phyloP scores from a whole-genome alignment of 1,140 invertebrate genomes.

The Heliconius eleuchia region DNA sequence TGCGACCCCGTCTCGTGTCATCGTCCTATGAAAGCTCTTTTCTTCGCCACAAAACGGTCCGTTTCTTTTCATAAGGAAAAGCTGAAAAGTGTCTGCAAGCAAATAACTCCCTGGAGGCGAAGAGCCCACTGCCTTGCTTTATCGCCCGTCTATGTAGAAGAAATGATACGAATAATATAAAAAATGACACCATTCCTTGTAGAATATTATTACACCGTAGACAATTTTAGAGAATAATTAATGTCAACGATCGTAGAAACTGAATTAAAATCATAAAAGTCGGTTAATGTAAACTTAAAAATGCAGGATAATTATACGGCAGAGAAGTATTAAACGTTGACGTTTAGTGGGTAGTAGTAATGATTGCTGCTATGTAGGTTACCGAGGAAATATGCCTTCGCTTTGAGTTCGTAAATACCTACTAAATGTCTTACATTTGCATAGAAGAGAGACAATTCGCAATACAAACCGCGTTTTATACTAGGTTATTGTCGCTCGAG shows the following conservation, averaged over 20 bases:
- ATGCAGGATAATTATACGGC: conserved; percentile 15
- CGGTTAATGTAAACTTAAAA: conserved; percentile 16
- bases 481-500: conserved; percentile 44
- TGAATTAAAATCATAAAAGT: neutral
- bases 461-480: conserved; percentile 40
- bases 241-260: conserved; percentile 7
- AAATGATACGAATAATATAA: conserved; percentile 71
- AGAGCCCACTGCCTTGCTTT: conserved; percentile 77
- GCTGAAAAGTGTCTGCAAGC: conserved; percentile 79
- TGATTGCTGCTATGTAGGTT: conserved; percentile 56
- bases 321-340: conserved; percentile 23
- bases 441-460: conserved; percentile 53
- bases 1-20: conserved; percentile 79
- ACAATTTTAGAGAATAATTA: conserved; percentile 22
- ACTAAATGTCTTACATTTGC: conserved; percentile 66
- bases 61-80: conserved; percentile 80
- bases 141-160: conserved; percentile 47
- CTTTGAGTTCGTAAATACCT: conserved; percentile 42
- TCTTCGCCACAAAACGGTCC: conserved; percentile 79
- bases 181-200: conserved; percentile 53
- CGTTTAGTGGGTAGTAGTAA: conserved; percentile 47
- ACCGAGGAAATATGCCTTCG: conserved; percentile 51
- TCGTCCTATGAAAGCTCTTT: conserved; percentile 80
- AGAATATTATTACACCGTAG: conserved; percentile 40
- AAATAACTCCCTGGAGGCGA: conserved; percentile 78